Conservation (phyloP, 1,140 invertebrate genomes). For the Cyrtorhinus lividipennis region DNA sequence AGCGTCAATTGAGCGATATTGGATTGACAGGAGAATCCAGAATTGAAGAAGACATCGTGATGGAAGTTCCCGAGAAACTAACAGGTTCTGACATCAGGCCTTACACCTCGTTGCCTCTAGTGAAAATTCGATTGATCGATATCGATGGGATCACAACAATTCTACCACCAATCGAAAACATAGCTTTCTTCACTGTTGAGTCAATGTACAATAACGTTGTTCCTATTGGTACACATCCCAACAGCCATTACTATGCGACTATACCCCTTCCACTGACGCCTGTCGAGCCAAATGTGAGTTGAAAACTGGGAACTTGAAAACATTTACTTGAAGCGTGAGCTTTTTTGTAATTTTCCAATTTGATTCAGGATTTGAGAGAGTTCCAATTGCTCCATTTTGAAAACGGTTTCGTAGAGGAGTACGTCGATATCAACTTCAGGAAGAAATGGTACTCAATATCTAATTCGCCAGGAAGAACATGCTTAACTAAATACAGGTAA, state of each 20-base stretch:
- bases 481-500: background rate
- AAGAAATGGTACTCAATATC: background rate
- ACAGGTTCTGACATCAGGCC: background rate
- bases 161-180: conserved; percentile 4
- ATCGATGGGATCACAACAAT: background rate
- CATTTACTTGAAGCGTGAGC: too few species aligned
- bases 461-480: background rate
- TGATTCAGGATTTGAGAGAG: background rate
- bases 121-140: background rate
- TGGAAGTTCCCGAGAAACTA: conserved; percentile 9
- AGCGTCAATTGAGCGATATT: too few species aligned
- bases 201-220: conserved; percentile 1
- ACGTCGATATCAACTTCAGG: background rate
- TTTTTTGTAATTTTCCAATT: too few species aligned
- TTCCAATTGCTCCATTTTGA: conserved; percentile 1
- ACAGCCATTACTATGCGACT: background rate
- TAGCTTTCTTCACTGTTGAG: conserved; percentile 6
- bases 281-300: background rate
- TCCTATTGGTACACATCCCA: background rate
- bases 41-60: conserved; percentile 7
- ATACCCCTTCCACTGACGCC: background rate
- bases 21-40: background rate
- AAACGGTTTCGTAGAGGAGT: background rate
- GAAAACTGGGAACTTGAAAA: background rate
- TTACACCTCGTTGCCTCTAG: background rate